These are phyloP conservation scores for Dasyprocta punctata DNA, from an alignment of 2,113 vertebrate genomes.

Conservation along the genomic window DNA sequence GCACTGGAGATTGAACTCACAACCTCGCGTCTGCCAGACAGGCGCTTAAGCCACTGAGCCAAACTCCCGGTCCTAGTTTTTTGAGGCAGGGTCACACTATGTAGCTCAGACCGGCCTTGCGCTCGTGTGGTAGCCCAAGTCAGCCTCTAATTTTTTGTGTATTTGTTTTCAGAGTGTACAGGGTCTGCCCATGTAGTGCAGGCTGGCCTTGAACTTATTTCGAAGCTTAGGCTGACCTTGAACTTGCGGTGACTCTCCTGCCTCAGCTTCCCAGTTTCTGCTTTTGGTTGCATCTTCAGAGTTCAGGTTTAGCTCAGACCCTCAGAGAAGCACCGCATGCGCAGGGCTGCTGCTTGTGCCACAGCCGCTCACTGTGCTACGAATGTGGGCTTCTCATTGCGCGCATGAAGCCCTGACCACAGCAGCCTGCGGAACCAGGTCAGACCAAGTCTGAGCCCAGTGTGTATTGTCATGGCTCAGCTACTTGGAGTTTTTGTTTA, in stretches of 20 bases:
- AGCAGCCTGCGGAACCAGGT: not conserved
- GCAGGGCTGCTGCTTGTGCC: not conserved
- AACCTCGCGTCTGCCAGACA: no score
- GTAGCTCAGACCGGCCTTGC: no score
- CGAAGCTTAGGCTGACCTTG: not conserved
- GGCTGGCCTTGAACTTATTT: not conserved
- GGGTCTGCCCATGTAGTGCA: not conserved
- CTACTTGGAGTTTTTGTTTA: not conserved
- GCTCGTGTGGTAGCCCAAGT: no score
- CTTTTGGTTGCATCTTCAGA: not conserved
- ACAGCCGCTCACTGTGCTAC: not conserved
- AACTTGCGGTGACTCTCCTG: not conserved
- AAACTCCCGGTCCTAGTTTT: no score
- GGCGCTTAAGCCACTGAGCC: no score
- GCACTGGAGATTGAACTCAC: no score
- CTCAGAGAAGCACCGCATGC: not conserved
- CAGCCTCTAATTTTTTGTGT: no score
- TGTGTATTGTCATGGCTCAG: not conserved
- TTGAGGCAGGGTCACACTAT: no score
- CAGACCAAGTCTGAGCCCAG: not conserved
- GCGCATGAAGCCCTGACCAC: not conserved
- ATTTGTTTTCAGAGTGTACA: not conserved
- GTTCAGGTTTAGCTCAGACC: not conserved
- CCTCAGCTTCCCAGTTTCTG: not conserved
- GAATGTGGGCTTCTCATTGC: not conserved